Evolutionary conservation across 2,888 invertebrate species (phyloP), one percentile per base, ranked within the genome.

Genomic region (Zaprionus bogoriensis): DNA sequence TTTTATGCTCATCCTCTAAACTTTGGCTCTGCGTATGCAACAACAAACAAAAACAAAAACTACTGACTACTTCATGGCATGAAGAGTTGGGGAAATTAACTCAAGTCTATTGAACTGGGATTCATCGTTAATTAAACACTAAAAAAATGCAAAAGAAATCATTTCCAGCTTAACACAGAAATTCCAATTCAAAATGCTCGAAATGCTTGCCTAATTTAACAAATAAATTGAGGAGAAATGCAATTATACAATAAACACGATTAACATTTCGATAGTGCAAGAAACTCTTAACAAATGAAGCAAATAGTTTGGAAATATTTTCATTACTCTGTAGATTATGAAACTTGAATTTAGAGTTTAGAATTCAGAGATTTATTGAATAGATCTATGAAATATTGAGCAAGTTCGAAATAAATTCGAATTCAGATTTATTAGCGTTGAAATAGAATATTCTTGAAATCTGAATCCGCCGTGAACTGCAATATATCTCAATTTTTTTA

Each of bases 21-120:
- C 41, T 7, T 64, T 73, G 77, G 62, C 57, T 55, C 54, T 36
- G 27, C 20, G 12, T 68, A 58, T 71, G 68, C 67, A 60, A 64
- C 36, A 50, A 39, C 20, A 19, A 17, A 6, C 6, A 36, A 14
- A 17, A 14, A 14, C 14, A 14, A 14, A 14, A 39, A 38, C 38
- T 38, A 19, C 27, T 12, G 27, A 14, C 25, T 52, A 55, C 51
- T 36, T 30, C 60, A 50, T 48, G 17, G 17, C 55, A 57, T 58
- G 22, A 23, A 25, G 36, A 22, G 32, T 36, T 17, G 14, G 28
- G 36, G 47, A 22, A 36, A 60, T 66, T 58, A 70, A 70, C 48
- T 51, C 36, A 23, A 50, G 32, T 50, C 28, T 28, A 14, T 47
- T 42, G 44, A 55, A 45, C 51, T 38, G 46, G 14, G 23, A 38